Conservation (phyloP, 2,888 invertebrate genomes). For the Slavum lentiscoides region DNA sequence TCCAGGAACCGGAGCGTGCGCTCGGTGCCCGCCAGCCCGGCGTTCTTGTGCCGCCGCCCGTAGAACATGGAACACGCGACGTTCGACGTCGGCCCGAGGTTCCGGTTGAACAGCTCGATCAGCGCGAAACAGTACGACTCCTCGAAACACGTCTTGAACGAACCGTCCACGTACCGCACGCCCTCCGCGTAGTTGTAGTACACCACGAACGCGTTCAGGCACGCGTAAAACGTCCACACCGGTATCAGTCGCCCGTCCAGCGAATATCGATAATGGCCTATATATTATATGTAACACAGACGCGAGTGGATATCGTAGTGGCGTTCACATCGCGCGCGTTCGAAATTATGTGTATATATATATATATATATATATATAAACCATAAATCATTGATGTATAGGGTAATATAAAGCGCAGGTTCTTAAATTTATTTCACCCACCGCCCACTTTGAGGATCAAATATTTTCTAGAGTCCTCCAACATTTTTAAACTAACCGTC, state of each 20-base stretch:
- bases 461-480: no score
- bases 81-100: slow-evolving; percentile 17
- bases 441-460: no score
- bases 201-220: slow-evolving; percentile 4
- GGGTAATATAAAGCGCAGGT: no score
- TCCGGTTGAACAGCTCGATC: slow-evolving; percentile 38
- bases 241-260: slow-evolving; percentile 14
- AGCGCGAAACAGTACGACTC: slow-evolving; percentile 42
- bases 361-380: no score
- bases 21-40: slow-evolving; percentile 12
- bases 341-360: no score
- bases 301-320: no score
- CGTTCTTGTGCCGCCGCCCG: slow-evolving; percentile 6
- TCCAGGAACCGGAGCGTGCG: slow-evolving; percentile 29
- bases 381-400: no score
- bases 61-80: slow-evolving; percentile 13
- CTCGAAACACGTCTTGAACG: slow-evolving; percentile 13
- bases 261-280: slow-evolving; percentile 7
- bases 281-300: no score
- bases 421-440: no score
- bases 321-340: no score
- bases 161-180: slow-evolving; percentile 5
- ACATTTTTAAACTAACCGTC: no score
- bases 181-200: slow-evolving; percentile 10
- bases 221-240: slow-evolving; percentile 22